phyloP scores from a whole-genome alignment of 1,140 invertebrate species.

The Ceratosolen solmsi region DNA sequence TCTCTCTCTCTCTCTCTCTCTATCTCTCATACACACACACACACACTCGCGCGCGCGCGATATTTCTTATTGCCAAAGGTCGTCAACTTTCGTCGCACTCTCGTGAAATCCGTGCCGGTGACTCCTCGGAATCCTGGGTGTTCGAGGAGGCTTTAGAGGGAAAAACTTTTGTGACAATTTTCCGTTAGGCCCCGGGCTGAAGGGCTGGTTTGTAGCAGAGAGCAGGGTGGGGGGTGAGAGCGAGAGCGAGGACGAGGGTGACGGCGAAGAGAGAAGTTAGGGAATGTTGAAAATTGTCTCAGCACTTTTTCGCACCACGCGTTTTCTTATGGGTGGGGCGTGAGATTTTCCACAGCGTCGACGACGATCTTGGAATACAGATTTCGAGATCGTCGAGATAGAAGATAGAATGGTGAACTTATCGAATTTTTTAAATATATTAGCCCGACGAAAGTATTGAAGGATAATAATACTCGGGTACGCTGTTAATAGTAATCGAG shows the following conservation, averaged over 20 bases:
- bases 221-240: neutral
- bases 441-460: neutral
- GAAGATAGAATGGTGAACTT: neutral
- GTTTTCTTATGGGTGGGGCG: neutral
- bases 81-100: slow-evolving; percentile 26
- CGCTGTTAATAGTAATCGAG: neutral
- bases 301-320: slow-evolving; percentile 7
- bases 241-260: neutral
- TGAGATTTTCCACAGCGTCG: neutral
- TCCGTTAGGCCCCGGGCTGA: neutral
- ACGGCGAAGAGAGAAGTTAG: slow-evolving; percentile 52
- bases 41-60: too few species aligned
- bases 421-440: neutral
- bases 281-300: slow-evolving; percentile 70
- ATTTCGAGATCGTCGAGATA: neutral
- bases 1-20: too few species aligned
- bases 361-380: neutral
- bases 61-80: too few species aligned
- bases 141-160: slow-evolving; percentile 45
- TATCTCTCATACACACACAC: too few species aligned
- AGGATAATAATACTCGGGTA: neutral
- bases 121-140: slow-evolving; percentile 17
- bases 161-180: slow-evolving; percentile 42
- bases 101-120: slow-evolving; percentile 26
- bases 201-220: neutral